phyloP scores from a whole-genome alignment of 1,140 invertebrate genomes.

The Agrypnia vestita region DNA sequence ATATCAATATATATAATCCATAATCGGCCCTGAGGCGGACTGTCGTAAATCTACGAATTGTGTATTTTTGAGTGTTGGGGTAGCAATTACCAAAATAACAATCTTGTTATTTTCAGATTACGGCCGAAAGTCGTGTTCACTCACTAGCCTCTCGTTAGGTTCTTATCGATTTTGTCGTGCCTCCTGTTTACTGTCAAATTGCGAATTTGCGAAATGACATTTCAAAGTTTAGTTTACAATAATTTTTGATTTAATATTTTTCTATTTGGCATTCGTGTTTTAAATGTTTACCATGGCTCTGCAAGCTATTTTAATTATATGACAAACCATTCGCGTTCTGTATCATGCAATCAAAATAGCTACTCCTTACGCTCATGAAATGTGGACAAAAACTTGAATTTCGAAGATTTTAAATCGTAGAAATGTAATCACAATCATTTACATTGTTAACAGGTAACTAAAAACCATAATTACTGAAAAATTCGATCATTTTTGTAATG shows the following conservation, averaged over 20 bases:
- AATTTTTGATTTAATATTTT: conserved; percentile 2
- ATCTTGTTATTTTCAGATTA: too few species aligned
- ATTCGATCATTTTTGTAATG: too few species aligned
- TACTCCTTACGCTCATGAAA: not conserved
- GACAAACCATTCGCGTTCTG: conserved; percentile 12
- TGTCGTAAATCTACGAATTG: too few species aligned
- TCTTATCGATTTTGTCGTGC: conserved; percentile 32
- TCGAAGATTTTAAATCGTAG: conserved; percentile 12
- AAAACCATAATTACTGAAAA: too few species aligned
- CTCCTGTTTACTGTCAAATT: conserved; percentile 40
- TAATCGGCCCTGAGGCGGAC: too few species aligned
- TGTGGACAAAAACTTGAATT: conserved; percentile 18
- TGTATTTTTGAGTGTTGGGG: too few species aligned
- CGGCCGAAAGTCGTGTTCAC: too few species aligned
- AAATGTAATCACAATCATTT: conserved; percentile 37
- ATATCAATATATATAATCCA: too few species aligned
- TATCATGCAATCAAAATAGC: conserved; percentile 19
- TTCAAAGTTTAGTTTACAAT: conserved; percentile 1
- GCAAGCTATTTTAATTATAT: not conserved
- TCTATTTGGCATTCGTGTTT: not conserved
- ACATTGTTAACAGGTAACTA: conserved; percentile 10
- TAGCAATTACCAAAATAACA: too few species aligned
- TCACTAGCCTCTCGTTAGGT: conserved; percentile 11
- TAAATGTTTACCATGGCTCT: not conserved
- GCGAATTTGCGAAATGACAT: conserved; percentile 33